phyloP scores from a whole-genome alignment of 2,113 vertebrate species.

The Daubentonia madagascariensis region DNA sequence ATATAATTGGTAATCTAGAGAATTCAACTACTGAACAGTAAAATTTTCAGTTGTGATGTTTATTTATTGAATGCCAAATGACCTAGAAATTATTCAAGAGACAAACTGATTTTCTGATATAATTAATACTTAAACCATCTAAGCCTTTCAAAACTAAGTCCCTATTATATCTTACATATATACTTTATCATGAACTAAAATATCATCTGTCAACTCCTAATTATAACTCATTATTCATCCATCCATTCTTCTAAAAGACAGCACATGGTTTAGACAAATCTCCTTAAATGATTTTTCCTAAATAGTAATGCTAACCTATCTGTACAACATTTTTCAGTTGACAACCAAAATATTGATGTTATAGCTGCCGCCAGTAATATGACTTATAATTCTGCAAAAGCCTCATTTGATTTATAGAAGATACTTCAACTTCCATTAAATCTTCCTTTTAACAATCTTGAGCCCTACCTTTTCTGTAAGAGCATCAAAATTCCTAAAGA shows the following conservation, averaged over 20 bases:
- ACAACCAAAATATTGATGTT: slow-evolving; percentile 26
- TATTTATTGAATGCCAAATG: not conserved
- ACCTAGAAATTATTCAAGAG: not conserved
- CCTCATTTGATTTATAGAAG: slow-evolving; percentile 46
- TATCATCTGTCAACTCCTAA: not conserved
- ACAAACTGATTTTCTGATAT: not conserved
- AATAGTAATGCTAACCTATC: not conserved
- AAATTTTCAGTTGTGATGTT: not conserved
- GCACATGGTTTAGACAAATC: not conserved
- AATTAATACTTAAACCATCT: not conserved
- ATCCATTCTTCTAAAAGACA: not conserved
- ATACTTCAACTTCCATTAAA: slow-evolving; percentile 46
- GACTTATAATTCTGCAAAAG: not conserved
- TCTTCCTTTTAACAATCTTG: not conserved
- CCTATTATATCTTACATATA: too few species aligned
- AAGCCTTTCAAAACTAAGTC: not conserved
- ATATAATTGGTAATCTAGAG: not conserved
- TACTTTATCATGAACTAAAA: not conserved
- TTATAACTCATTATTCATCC: not conserved
- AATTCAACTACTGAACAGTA: not conserved
- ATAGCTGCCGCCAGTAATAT: not conserved
- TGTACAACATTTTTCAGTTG: not conserved
- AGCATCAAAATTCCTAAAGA: slow-evolving; percentile 19
- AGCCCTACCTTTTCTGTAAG: slow-evolving; percentile 1
- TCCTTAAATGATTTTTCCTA: not conserved